phyloP scores from a whole-genome alignment of 2,888 invertebrate species.

The Poecilus cupreus region DNA sequence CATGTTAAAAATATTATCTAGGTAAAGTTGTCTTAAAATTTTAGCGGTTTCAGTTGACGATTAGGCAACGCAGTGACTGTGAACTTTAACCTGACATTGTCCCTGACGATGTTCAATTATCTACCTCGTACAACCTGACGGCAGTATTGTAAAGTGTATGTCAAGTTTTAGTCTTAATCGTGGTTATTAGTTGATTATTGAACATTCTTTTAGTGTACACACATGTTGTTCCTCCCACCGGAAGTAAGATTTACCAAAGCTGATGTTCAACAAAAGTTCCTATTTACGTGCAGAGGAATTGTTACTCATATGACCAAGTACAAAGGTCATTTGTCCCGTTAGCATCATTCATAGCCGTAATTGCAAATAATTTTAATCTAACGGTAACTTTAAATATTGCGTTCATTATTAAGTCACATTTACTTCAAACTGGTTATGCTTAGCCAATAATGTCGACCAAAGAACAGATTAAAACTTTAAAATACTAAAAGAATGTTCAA shows the following conservation, averaged over 20 bases:
- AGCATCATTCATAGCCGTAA: neutral
- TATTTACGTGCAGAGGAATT: conserved; percentile 18
- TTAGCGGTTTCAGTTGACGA: neutral
- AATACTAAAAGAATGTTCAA: conserved; percentile 47
- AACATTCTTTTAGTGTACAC: conserved; percentile 46
- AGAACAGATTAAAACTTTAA: conserved; percentile 2
- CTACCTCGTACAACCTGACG: conserved; percentile 69
- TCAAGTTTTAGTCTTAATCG: conserved; percentile 19
- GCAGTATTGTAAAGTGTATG: conserved; percentile 52
- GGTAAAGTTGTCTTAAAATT: neutral
- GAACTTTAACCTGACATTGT: conserved; percentile 10
- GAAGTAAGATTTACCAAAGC: conserved; percentile 25
- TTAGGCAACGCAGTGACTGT: conserved; percentile 27
- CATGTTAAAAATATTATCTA: neutral
- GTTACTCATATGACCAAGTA: neutral
- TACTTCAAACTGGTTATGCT: neutral
- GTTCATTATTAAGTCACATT: too few relatives aligned
- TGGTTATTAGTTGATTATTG: conserved; percentile 26
- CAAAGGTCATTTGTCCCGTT: neutral
- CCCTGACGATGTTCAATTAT: conserved; percentile 61
- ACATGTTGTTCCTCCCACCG: conserved; percentile 21
- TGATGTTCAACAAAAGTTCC: conserved; percentile 33
- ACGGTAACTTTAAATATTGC: neutral
- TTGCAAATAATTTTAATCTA: neutral
- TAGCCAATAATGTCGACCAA: neutral